Base-by-base conservation (phyloP, 2,113 vertebrate genomes). In the Platysteira castanea region DNA sequence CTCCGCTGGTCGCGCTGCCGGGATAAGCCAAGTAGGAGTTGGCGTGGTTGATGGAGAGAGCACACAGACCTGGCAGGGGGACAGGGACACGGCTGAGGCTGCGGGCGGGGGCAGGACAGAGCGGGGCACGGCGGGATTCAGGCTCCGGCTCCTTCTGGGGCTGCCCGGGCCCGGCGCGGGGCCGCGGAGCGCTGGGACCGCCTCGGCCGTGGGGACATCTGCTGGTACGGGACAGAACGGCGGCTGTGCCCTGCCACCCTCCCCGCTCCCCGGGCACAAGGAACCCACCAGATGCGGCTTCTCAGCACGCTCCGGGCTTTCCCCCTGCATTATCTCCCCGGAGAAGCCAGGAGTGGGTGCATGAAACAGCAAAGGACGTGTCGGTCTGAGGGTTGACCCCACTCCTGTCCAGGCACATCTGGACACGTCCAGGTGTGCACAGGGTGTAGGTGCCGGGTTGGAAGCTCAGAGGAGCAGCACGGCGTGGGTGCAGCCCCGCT, bases 1-100 rank as follows among this genome's bases (percentile, higher is more conserved):
- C 99, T n/a, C 99, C 99, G 10, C 98, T 98, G 60, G 98, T 98
- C 83, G 98, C 97, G 15, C 98, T 99, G 96, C 99, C 99, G 9
- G 99, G 99, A 85, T 99, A 99, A 26, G 99, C 99, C 98, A 99
- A 96, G 97, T 98, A 99, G 35, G 99, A 99, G 96, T 99, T 99
- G 97, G 98, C 98, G 98, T 99, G 99, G 97, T 99, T 99, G 95
- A 99, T 98, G 13, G 99, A 99, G 76, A 99, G 99, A 56, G 99
- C 99, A 7, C 99, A 99, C 33, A 99, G 98, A 97, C 99, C 99
- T 99, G 95, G 84, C 41, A 84, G 81, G 73, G 80, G 31, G 15
- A 75, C 79, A 65, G 85, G 69, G 60, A 76, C 84, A 22, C 85
- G 46, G 84, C 91, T 94, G 76, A 89, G 87, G n/a, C 60, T 26